phyloP scores from a whole-genome alignment of 2,113 vertebrate genomes.

The Chlamydotis undulata region DNA sequence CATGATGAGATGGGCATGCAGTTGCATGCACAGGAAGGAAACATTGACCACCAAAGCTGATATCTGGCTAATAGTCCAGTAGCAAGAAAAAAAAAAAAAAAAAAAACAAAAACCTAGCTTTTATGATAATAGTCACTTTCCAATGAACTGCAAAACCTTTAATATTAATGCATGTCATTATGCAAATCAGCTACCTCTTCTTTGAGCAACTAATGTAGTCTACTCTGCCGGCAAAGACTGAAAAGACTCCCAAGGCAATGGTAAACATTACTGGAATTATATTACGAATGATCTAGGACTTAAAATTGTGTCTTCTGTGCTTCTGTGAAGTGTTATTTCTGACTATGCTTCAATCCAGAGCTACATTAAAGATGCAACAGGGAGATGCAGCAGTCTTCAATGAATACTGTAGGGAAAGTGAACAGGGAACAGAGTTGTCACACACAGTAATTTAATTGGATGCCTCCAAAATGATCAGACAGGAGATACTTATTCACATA shows the following conservation, averaged over 20 bases:
- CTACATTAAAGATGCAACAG: conserved; percentile 42
- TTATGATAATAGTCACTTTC: not conserved
- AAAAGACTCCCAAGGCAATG: conserved; percentile 23
- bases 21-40: not conserved
- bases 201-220: not conserved
- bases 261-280: conserved; percentile 24
- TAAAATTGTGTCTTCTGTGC: conserved; percentile 2
- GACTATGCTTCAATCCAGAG: not conserved
- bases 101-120: not conserved
- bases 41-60: not conserved
- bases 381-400: conserved; percentile 14
- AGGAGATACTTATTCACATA: not conserved
- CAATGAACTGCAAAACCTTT: not conserved
- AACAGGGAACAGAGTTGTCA: not conserved
- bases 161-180: not conserved
- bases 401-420: not conserved
- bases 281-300: not conserved
- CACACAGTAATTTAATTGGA: not conserved
- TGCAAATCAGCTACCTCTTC: conserved; percentile 1
- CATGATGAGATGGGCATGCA: not conserved
- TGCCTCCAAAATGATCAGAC: not conserved
- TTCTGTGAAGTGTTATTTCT: conserved; percentile 32
- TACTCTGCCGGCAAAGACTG: not conserved
- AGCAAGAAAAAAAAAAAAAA: not conserved
- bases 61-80: not conserved